Conservation (phyloP, 2,888 invertebrate genomes). For the Tetranychus truncatus region DNA sequence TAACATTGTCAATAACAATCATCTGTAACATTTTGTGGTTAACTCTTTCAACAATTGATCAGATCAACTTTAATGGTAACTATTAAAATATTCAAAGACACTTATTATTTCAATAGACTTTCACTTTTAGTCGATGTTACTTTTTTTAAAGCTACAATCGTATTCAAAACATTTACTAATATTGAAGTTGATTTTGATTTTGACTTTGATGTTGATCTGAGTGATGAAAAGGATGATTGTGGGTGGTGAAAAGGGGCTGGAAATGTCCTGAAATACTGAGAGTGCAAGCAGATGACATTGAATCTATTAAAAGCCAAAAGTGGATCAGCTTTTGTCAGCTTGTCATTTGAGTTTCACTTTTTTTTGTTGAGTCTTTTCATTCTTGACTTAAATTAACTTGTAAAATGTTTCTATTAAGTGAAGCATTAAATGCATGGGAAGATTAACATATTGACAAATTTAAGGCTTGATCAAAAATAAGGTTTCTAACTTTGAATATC, state of each 20-base stretch:
- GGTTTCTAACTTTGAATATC: neutral
- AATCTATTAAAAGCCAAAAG: neutral
- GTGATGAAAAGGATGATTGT: neutral
- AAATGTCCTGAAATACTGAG: neutral
- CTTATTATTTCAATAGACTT: no score
- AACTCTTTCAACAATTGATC: no score
- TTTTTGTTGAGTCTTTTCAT: neutral
- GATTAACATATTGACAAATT: neutral
- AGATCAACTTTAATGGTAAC: no score
- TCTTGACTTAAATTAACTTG: neutral
- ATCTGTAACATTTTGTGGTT: no score
- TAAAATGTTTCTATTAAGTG: neutral
- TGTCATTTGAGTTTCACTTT: neutral
- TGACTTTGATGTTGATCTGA: neutral
- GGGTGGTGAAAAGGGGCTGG: neutral
- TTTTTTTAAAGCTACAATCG: no score
- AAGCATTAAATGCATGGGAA: neutral
- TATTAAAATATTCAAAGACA: no score
- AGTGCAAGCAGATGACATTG: neutral
- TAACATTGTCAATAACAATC: no score
- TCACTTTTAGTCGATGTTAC: no score
- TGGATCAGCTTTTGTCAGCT: neutral
- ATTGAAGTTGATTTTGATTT: neutral
- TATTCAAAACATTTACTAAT: no score
- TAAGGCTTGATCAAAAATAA: neutral